Evolutionary conservation across 2,888 invertebrate species (phyloP).

Genomic region (Atherix ibis): DNA sequence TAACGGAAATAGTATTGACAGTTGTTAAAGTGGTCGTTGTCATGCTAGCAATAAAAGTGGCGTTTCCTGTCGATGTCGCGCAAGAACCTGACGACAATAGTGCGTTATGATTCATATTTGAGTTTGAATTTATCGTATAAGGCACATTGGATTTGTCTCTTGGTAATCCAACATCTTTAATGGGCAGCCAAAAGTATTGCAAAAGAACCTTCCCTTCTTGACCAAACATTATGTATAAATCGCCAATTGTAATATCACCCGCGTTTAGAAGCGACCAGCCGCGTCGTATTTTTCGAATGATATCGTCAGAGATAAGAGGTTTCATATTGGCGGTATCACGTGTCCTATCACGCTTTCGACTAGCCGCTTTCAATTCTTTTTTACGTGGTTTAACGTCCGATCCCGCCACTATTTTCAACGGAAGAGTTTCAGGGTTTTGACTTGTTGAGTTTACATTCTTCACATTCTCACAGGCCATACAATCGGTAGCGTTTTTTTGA

Average conservation of each 20-base stretch:
- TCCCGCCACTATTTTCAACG: neutral
- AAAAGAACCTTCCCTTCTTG: constrained; percentile 54
- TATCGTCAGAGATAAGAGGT: constrained; percentile 28
- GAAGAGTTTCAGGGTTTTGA: neutral
- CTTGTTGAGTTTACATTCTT: neutral
- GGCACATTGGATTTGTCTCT: constrained; percentile 1
- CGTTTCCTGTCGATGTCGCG: constrained; percentile 18
- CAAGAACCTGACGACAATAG: constrained; percentile 1
- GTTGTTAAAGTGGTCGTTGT: too few species aligned
- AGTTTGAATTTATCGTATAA: constrained; percentile 8
- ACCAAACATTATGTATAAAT: constrained; percentile 72
- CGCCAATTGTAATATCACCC: constrained; percentile 71
- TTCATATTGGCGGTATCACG: constrained; percentile 18
- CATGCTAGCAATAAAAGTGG: too few species aligned
- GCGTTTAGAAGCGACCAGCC: constrained; percentile 71
- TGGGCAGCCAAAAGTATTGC: constrained; percentile 71
- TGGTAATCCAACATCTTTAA: constrained; percentile 29
- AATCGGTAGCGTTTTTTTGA: constrained; percentile 1
- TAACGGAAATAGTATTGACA: constrained; percentile 14
- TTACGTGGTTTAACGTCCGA: constrained; percentile 6
- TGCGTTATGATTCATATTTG: constrained; percentile 22
- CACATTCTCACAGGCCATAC: constrained; percentile 4
- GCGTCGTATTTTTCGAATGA: constrained; percentile 26
- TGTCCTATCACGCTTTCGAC: constrained; percentile 3
- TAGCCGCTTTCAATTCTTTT: constrained; percentile 6